These are phyloP conservation scores for Acutogordius australiensis DNA, from an alignment of 2,888 invertebrate genomes.

Conservation along the genomic window DNA sequence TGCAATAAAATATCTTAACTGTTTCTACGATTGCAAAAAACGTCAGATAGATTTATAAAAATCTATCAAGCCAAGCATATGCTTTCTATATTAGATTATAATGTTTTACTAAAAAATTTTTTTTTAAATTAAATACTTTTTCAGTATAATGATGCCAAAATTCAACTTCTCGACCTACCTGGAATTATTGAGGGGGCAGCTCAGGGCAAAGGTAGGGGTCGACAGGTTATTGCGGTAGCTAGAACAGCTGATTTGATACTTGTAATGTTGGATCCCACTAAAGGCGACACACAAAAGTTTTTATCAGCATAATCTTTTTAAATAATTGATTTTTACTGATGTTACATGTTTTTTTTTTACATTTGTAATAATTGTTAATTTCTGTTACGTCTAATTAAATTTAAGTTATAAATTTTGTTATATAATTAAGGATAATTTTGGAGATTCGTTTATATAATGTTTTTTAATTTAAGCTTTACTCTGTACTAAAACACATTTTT, in stretches of 20 bases:
- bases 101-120: slow-evolving; percentile 8
- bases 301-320: too few species aligned
- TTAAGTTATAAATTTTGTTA: background rate
- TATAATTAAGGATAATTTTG: too few species aligned
- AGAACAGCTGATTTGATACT: slow-evolving; percentile 83
- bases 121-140: slow-evolving; percentile 15
- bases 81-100: slow-evolving; percentile 5
- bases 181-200: slow-evolving; percentile 98
- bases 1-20: too few species aligned
- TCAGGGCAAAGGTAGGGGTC: slow-evolving; percentile 56
- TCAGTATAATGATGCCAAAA: slow-evolving; percentile 75
- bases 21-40: too few species aligned
- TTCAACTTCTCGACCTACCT: slow-evolving; percentile 83
- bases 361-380: background rate
- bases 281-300: slow-evolving; percentile 68
- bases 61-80: too few species aligned
- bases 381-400: background rate
- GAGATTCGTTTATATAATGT: background rate
- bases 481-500: too few species aligned
- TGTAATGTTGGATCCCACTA: slow-evolving; percentile 97
- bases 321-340: slow-evolving; percentile 10
- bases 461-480: too few species aligned
- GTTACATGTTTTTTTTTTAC: background rate
- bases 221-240: slow-evolving; percentile 90
- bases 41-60: too few species aligned